Evolutionary conservation across 2,888 invertebrate species (phyloP).

Genomic region (Rhagium mordax): DNA sequence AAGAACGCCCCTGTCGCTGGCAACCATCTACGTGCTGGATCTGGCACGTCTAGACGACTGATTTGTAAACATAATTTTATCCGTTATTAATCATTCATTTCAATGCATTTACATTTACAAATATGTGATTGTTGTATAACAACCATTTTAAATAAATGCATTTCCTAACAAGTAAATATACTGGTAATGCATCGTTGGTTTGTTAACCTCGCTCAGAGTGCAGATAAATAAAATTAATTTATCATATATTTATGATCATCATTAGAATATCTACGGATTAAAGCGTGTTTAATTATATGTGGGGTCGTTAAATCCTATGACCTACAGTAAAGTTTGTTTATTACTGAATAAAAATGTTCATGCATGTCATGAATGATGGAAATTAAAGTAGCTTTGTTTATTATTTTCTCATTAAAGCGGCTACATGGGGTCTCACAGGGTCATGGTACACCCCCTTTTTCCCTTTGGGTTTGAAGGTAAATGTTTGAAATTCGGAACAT

Average conservation of each 20-base stretch:
- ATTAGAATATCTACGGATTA: neutral
- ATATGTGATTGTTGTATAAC: neutral
- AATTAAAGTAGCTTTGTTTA: too few relatives aligned
- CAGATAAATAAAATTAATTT: too few relatives aligned
- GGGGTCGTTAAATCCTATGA: neutral
- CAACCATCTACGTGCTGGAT: neutral
- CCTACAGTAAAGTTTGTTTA: neutral
- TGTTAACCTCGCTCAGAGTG: neutral
- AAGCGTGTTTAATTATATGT: neutral
- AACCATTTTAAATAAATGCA: neutral
- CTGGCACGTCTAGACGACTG: neutral
- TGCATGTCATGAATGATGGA: neutral
- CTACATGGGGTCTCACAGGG: too few relatives aligned
- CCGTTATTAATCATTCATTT: slow-evolving; percentile 2
- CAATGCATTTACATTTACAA: slow-evolving; percentile 1
- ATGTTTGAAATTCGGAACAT: too few relatives aligned
- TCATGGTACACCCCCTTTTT: too few relatives aligned
- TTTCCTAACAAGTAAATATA: too few relatives aligned
- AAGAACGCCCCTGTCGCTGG: neutral
- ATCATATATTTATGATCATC: neutral
- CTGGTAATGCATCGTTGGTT: neutral
- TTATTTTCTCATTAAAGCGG: too few relatives aligned
- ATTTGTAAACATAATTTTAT: neutral
- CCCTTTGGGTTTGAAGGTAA: too few relatives aligned
- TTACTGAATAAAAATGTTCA: neutral